A percentile compares a stretch with the other conserved stretches of the same genome.
Conservation (phyloP, 2,113 vertebrate genomes). For the Phaethon lepturus region DNA sequence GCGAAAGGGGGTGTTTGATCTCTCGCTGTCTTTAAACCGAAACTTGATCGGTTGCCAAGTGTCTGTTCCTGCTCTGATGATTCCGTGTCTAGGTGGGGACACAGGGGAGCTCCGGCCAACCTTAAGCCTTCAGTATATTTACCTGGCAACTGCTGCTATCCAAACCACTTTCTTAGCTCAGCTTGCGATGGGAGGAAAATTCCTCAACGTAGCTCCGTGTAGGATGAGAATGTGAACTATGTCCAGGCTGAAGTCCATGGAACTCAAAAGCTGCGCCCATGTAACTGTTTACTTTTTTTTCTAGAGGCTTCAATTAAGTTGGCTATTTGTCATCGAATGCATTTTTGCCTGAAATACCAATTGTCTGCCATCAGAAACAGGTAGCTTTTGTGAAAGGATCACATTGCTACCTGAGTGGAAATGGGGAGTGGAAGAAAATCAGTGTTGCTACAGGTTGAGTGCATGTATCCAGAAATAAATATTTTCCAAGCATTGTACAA, state of each 20-base stretch:
- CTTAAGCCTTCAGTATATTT: background rate
- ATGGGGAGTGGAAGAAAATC: background rate
- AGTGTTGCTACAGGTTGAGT: background rate
- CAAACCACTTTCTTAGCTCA: background rate
- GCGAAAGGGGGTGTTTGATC: background rate
- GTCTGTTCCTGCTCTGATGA: background rate
- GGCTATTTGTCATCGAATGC: background rate
- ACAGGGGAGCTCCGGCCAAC: background rate
- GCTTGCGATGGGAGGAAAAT: conserved; percentile 5
- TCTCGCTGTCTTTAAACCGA: background rate
- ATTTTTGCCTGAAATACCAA: background rate
- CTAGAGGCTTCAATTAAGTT: background rate
- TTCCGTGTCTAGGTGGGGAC: background rate
- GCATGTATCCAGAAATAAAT: background rate
- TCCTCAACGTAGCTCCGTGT: background rate
- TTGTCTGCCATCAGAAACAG: background rate
- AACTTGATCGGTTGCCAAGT: background rate
- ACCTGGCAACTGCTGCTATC: background rate
- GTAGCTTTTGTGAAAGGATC: background rate
- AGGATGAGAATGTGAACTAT: conserved; percentile 62
- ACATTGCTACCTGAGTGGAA: background rate
- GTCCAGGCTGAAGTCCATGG: conserved; percentile 28
- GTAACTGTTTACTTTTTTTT: background rate
- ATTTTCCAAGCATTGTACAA: background rate
- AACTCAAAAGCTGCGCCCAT: background rate